Evolutionary conservation across 2,888 invertebrate species (phyloP).

Genomic region (Metacarcinus magister): DNA sequence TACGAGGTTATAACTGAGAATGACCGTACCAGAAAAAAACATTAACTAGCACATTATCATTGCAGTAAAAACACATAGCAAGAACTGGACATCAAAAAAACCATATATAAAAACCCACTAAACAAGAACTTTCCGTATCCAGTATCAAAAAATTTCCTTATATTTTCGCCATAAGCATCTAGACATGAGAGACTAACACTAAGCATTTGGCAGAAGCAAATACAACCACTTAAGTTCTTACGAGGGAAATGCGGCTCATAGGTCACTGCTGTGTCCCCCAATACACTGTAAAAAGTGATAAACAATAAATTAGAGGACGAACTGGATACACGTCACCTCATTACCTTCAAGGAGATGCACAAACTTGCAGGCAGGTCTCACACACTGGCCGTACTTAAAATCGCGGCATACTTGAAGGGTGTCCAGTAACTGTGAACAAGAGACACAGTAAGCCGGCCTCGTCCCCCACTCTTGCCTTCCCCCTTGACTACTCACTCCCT

Average conservation of each 20-base stretch:
- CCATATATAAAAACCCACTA: not conserved
- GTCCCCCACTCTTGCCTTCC: not conserved
- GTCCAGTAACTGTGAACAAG: slow-evolving; percentile 97
- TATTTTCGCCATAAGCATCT: not conserved
- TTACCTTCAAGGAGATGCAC: slow-evolving; percentile 98
- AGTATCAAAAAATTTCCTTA: no score
- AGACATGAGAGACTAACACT: slow-evolving; percentile 35
- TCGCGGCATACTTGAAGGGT: slow-evolving; percentile 99
- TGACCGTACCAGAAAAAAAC: not conserved
- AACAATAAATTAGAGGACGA: slow-evolving; percentile 77
- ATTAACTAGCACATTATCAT: no score
- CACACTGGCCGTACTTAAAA: slow-evolving; percentile 99
- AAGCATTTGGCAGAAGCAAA: slow-evolving; percentile 65
- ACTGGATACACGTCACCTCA: slow-evolving; percentile 72
- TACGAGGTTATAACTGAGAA: not conserved
- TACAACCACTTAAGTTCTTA: slow-evolving; percentile 77
- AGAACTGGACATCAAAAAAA: not conserved
- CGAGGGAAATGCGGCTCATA: slow-evolving; percentile 77
- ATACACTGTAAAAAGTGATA: slow-evolving; percentile 78
- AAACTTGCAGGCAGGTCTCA: slow-evolving; percentile 97
- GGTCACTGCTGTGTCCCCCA: slow-evolving; percentile 80
- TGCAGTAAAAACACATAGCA: not conserved
- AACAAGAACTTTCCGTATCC: not conserved
- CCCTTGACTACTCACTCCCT: not conserved
- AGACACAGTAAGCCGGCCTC: slow-evolving; percentile 65